A percentile compares a stretch with the other conserved stretches of the same genome.
phyloP scores from a whole-genome alignment of 2,888 invertebrate species.

The Scaeva pyrastri region DNA sequence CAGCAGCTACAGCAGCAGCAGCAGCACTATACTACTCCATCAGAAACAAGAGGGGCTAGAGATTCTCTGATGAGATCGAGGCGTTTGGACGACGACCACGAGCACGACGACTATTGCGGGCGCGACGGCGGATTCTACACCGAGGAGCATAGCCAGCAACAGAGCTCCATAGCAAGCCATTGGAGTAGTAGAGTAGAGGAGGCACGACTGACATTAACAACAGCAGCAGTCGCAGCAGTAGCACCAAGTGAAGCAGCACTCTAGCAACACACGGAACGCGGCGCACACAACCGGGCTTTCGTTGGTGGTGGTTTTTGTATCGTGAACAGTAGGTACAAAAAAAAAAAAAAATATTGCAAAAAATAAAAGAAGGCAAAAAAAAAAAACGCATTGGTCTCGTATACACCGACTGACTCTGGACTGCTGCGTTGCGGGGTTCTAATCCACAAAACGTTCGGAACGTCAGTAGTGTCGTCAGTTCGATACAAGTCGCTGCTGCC shows the following conservation, averaged over 20 bases:
- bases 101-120: conserved; percentile 55
- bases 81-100: conserved; percentile 47
- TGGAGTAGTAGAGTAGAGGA: conserved; percentile 74
- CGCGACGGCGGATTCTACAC: conserved; percentile 55
- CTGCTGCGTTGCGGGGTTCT: conserved; percentile 76
- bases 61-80: conserved; percentile 73
- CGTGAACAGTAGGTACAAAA: conserved; percentile 65
- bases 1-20: conserved; percentile 60
- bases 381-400: conserved; percentile 76
- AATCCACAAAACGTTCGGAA: conserved; percentile 77
- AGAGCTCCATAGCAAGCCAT: conserved; percentile 66
- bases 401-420: conserved; percentile 73
- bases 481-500: conserved; percentile 79
- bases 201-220: conserved; percentile 74
- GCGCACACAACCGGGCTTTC: conserved; percentile 71
- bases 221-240: conserved; percentile 66
- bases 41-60: conserved; percentile 73
- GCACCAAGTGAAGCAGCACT: conserved; percentile 71
- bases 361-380: conserved; percentile 54
- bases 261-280: conserved; percentile 74
- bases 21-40: conserved; percentile 50
- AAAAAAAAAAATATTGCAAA: conserved; percentile 57
- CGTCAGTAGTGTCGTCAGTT: conserved; percentile 79
- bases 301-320: conserved; percentile 75
- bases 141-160: conserved; percentile 68